phyloP scores from a whole-genome alignment of 2,797 vertebrate genomes.

The Hirundo rustica region DNA sequence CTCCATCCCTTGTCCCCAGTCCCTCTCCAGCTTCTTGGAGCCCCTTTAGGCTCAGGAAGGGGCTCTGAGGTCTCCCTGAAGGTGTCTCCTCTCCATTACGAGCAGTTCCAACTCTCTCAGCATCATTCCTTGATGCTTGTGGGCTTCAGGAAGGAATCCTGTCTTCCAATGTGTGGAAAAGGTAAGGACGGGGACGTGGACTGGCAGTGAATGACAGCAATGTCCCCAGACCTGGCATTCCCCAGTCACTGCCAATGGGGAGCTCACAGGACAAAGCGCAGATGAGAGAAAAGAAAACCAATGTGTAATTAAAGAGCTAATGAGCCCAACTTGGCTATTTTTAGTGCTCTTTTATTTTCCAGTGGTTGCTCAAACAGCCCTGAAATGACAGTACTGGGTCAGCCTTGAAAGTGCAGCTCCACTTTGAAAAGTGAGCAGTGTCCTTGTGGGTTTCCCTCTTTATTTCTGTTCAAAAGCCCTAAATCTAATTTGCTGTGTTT shows the following conservation, averaged over 20 bases:
- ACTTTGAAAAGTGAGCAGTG: conserved; percentile 48
- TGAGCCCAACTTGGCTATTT: conserved; percentile 35
- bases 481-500: conserved; percentile 46
- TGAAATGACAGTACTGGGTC: conserved; percentile 53
- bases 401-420: conserved; percentile 34
- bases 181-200: neutral
- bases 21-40: neutral
- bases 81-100: neutral
- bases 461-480: conserved; percentile 43
- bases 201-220: rapidly evolving
- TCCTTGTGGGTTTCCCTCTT: conserved; percentile 51
- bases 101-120: neutral
- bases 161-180: neutral
- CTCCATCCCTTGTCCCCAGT: too few species aligned
- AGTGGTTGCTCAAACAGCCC: conserved; percentile 45
- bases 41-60: neutral
- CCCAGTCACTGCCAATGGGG: neutral
- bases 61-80: neutral
- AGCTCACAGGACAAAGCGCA: neutral
- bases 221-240: neutral
- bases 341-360: conserved; percentile 50
- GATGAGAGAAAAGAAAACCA: neutral
- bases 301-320: conserved; percentile 54
- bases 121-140: neutral
- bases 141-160: neutral